Evolutionary conservation across 2,888 invertebrate species (phyloP).

Genomic region (Nycteola revayana): DNA sequence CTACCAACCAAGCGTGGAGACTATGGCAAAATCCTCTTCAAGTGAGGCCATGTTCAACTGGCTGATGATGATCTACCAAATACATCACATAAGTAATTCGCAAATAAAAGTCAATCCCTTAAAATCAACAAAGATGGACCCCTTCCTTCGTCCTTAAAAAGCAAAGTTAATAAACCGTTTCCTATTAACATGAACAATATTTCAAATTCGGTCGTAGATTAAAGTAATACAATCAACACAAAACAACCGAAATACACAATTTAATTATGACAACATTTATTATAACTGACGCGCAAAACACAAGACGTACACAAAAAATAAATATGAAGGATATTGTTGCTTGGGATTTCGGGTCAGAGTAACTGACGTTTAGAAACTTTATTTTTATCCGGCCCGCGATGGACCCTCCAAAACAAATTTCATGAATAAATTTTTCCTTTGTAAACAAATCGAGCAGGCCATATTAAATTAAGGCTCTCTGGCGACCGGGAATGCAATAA

Average conservation of each 20-base stretch:
- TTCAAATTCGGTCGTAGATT: too few species aligned
- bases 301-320: slow-evolving; percentile 25
- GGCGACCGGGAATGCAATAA: slow-evolving; percentile 60
- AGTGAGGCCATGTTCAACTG: too few species aligned
- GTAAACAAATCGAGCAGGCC: slow-evolving; percentile 77
- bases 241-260: slow-evolving; percentile 2
- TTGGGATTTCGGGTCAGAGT: slow-evolving; percentile 47
- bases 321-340: slow-evolving; percentile 50
- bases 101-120: too few species aligned
- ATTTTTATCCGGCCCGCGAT: slow-evolving; percentile 54
- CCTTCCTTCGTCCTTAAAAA: too few species aligned
- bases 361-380: slow-evolving; percentile 67
- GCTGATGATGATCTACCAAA: too few species aligned
- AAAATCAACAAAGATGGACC: too few species aligned
- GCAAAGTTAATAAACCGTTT: too few species aligned
- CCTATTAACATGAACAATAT: not conserved
- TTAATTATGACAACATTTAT: slow-evolving; percentile 12
- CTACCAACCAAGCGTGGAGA: too few species aligned
- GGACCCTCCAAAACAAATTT: slow-evolving; percentile 75
- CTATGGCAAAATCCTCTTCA: too few species aligned
- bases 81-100: too few species aligned
- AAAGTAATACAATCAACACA: not conserved
- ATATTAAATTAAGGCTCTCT: slow-evolving; percentile 74
- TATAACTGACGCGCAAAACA: slow-evolving; percentile 9
- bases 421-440: slow-evolving; percentile 81